Evolutionary conservation across 1,140 invertebrate species (phyloP).

Genomic region (Dendroctonus valens): DNA sequence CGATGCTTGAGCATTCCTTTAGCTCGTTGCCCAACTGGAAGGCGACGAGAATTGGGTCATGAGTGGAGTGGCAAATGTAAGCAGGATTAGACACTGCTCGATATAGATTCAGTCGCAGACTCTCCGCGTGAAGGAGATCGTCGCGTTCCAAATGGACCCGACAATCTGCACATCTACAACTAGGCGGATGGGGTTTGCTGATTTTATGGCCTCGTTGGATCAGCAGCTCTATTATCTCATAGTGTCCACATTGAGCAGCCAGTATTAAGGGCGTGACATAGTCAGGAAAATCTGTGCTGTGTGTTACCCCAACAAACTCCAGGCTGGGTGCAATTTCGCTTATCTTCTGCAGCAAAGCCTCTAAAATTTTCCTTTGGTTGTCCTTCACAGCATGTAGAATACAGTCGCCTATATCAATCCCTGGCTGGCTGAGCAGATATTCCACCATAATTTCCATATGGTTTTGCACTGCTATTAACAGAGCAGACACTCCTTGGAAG

Average conservation of each 20-base stretch:
- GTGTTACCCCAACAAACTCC: constrained; percentile 54
- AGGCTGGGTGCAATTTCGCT: constrained; percentile 51
- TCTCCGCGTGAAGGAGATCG: constrained; percentile 54
- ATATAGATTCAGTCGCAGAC: constrained; percentile 57
- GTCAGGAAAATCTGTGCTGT: constrained; percentile 63
- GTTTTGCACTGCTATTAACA: constrained; percentile 57
- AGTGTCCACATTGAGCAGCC: constrained; percentile 70
- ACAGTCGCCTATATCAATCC: constrained; percentile 58
- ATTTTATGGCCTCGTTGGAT: constrained; percentile 59
- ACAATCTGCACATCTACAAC: constrained; percentile 60
- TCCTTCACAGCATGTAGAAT: constrained; percentile 56
- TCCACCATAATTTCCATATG: constrained; percentile 56
- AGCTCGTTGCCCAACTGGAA: constrained; percentile 62
- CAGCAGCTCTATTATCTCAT: constrained; percentile 66
- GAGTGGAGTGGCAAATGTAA: constrained; percentile 64
- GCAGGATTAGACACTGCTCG: constrained; percentile 63
- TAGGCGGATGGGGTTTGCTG: constrained; percentile 59
- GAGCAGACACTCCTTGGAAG: constrained; percentile 57
- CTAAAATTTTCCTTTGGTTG: constrained; percentile 53
- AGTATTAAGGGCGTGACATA: constrained; percentile 71
- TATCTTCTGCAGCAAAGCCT: constrained; percentile 54
- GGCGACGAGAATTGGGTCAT: constrained; percentile 65
- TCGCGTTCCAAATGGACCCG: constrained; percentile 51
- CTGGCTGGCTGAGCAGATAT: constrained; percentile 52
- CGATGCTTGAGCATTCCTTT: constrained; percentile 49